Base-by-base conservation (phyloP, 2,797 vertebrate species). In the Alosa sapidissima region DNA sequence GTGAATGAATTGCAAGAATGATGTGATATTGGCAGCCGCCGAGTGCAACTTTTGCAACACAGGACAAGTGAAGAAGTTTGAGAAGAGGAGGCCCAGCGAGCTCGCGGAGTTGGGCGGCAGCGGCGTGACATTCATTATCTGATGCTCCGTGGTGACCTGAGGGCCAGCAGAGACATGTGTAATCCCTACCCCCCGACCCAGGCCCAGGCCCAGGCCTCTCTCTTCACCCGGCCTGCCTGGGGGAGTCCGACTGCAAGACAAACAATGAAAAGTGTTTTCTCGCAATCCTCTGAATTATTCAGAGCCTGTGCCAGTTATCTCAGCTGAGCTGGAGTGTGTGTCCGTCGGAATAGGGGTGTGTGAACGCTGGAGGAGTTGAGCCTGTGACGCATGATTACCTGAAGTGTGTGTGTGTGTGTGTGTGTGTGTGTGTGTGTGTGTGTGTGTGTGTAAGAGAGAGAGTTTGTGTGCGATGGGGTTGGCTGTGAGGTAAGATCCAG, bases 281-380 rank as follows among this genome's bases (percentile, higher is more conserved):
- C 78, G 86, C 72, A 54, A 13, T 83, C 75, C 83, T 6, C n/a
- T 86, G 85, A 88, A 88, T 86, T 86, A 88, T 88, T 86, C 85
- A 88, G 78, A 62, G n/a, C 24, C 52, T 49, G 47, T 14, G 14
- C 62, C 33, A 82, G 85, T 86, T 55, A 86, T 86, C 82, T 85
- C 60, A 83, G 33, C 55, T 47, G 82, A 81, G 81, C 45, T 75
- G 55, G 83, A 78, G 72, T 47, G 41, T 78, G 72, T 78, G 72
- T 47, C 72, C 47, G 72, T 47, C 19, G 14, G 72, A 41, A 5
- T 78, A 47, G 21, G 68, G 11, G 72, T 2, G 36, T 47, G 72
- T 21, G 41, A 19, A 45, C 41, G 72, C 72, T 78, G 72, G 16
- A 8, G 36, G 41, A 45, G 36, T 41, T 78, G 41, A 78, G 72